Conservation (phyloP, 1,140 invertebrate species). For the Megathymus violae region DNA sequence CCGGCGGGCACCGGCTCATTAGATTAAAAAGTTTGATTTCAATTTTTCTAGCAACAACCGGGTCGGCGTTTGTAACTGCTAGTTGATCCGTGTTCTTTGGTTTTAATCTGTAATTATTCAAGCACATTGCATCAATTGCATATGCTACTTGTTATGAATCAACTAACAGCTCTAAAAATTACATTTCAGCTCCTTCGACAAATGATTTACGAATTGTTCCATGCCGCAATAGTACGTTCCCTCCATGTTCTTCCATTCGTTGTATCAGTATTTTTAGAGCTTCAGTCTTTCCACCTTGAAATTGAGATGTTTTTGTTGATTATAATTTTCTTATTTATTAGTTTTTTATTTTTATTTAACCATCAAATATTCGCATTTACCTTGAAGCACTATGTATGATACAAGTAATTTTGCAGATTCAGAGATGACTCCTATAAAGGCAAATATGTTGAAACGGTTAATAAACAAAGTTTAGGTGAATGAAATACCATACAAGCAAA, state of each 20-base stretch:
- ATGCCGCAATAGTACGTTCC: slow-evolving; percentile 59
- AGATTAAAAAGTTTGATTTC: slow-evolving; percentile 64
- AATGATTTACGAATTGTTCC: slow-evolving; percentile 63
- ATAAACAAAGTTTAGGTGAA: no score
- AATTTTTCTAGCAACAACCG: slow-evolving; percentile 66
- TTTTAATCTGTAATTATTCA: slow-evolving; percentile 51
- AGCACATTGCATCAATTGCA: background rate
- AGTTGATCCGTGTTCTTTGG: slow-evolving; percentile 66
- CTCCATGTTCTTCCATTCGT: slow-evolving; percentile 51
- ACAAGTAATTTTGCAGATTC: slow-evolving; percentile 54
- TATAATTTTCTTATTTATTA: no score
- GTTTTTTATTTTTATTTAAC: no score
- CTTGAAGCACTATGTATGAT: slow-evolving; percentile 67
- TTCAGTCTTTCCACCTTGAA: slow-evolving; percentile 59
- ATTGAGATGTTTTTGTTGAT: no score
- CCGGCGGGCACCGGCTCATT: slow-evolving; percentile 52
- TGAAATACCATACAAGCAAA: no score
- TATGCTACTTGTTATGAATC: slow-evolving; percentile 1
- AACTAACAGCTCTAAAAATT: slow-evolving; percentile 24
- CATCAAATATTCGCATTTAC: slow-evolving; percentile 41
- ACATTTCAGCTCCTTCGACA: slow-evolving; percentile 59
- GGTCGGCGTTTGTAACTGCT: slow-evolving; percentile 51
- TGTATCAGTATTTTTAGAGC: slow-evolving; percentile 55
- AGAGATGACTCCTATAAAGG: slow-evolving; percentile 58
- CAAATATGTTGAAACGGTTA: no score